Base-by-base conservation (phyloP, 2,888 invertebrate genomes). In the Rhagonycha lutea region DNA sequence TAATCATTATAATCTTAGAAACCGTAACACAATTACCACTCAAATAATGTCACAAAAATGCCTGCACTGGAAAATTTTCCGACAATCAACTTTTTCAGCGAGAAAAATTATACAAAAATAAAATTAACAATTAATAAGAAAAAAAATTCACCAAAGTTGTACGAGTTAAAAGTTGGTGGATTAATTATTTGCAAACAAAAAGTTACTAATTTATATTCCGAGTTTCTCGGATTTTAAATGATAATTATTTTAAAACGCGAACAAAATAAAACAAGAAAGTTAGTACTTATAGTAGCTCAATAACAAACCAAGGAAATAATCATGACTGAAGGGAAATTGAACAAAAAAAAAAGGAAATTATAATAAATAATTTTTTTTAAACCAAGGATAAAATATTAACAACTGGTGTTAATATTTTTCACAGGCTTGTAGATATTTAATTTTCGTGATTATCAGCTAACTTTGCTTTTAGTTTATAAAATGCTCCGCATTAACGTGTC, bases 161-260 rank as follows among this genome's bases (percentile, higher is more conserved):
- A 67, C 75, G 75, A 68, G 69, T 78, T 73, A 72, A 73, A 75
- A 78, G 73, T 78, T 78, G 73, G 75, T 72, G 75, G 73, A 78
- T 75, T 78, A 75, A 74, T 78, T 75, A 78, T 78, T 75, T 78
- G 79, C 81, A 81, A 82, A 82, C 80, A 83, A 83, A 81, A 83
- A 82, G 81, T 81, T 80, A 79, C 81, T 81, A 84, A 83, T 84
- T 85, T 84, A 84, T 83, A 81, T 82, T 78, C 78, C 77, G 81
- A 81, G 82, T 83, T 84, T 83, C 83, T 81, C 79, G 79, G 81
- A 83, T 85, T 84, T 83, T 83, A 82, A 82, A 82, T 82, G 84
- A 84, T 85, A 83, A 84, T 85, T 85, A 85, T 85, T 85, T 83
- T 84, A 83, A 83, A 84, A 84, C 83, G 76, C 79, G 78, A 78